Evolutionary conservation across 2,888 invertebrate species (phyloP).

Genomic region (Exephanes ischioxanthus): DNA sequence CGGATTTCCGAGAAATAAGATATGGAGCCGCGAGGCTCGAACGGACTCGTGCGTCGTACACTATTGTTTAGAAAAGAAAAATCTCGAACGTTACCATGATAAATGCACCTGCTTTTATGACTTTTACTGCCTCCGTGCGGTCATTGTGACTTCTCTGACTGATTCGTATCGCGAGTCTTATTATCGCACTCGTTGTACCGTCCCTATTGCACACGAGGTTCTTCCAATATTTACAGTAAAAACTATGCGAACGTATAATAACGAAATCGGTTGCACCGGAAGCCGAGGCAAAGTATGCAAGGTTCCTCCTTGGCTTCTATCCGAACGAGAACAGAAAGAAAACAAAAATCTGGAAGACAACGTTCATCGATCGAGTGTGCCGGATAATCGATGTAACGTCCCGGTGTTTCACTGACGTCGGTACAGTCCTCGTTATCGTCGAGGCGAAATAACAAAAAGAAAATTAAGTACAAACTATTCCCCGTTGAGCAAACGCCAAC

Average conservation of each 20-base stretch:
- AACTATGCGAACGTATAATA: constrained; percentile 65
- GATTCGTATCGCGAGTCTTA: background rate
- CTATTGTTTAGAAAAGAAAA: background rate
- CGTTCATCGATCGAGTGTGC: constrained; percentile 18
- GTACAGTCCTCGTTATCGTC: constrained; percentile 2
- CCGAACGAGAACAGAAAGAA: constrained; percentile 2
- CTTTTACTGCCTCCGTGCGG: background rate
- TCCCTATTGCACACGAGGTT: constrained; percentile 65
- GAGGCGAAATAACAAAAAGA: constrained; percentile 27
- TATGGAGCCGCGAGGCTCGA: background rate
- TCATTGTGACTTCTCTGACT: background rate
- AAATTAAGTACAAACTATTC: constrained; percentile 52
- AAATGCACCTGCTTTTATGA: constrained; percentile 22
- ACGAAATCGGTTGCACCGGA: constrained; percentile 57
- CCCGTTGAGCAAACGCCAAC: constrained; percentile 36
- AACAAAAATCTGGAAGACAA: constrained; percentile 44
- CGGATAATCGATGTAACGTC: constrained; percentile 13
- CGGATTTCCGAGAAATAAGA: background rate
- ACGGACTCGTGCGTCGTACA: background rate
- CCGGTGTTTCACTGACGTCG: background rate
- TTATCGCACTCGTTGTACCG: constrained; percentile 63
- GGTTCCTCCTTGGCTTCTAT: constrained; percentile 31
- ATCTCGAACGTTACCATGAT: background rate
- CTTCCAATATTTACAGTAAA: constrained; percentile 75
- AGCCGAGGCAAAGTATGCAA: constrained; percentile 20